Conservation (phyloP, 2,113 vertebrate genomes). For the Apodemus sylvaticus region DNA sequence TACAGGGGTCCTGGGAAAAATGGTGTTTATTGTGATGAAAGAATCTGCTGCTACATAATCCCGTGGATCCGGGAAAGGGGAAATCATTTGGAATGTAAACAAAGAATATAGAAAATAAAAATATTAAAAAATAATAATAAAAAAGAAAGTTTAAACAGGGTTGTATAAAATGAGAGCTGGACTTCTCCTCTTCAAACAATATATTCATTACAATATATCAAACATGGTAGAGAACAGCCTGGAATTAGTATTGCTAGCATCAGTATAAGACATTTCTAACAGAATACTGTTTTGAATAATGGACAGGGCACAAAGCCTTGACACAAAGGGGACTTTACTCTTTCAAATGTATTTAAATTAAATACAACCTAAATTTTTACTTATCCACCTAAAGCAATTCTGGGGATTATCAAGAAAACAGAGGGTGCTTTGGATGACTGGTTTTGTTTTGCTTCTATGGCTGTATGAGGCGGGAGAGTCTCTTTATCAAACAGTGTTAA, state of each 20-base stretch:
- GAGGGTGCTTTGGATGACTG: neutral
- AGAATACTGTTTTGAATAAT: neutral
- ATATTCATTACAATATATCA: neutral
- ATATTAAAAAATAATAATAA: too few relatives aligned
- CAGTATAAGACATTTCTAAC: neutral
- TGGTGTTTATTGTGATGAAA: neutral
- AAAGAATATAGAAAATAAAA: too few relatives aligned
- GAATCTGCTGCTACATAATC: neutral
- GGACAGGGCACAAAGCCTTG: too few relatives aligned
- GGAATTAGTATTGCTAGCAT: neutral
- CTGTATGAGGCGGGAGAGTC: neutral
- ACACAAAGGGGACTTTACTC: neutral
- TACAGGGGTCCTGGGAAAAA: neutral
- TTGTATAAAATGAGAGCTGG: neutral
- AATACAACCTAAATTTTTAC: constrained; percentile 5
- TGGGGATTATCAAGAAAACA: constrained; percentile 54
- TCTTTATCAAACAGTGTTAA: constrained; percentile 49
- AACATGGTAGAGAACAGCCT: neutral
- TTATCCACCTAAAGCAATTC: constrained; percentile 29
- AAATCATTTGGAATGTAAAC: too few relatives aligned
- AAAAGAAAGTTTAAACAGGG: neutral
- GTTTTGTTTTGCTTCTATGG: constrained; percentile 55
- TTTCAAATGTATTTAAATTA: constrained; percentile 18
- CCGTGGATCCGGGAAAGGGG: too few relatives aligned
- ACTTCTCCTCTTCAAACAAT: neutral